phyloP scores from a whole-genome alignment of 2,113 vertebrate genomes.

The Arothron firmamentum region DNA sequence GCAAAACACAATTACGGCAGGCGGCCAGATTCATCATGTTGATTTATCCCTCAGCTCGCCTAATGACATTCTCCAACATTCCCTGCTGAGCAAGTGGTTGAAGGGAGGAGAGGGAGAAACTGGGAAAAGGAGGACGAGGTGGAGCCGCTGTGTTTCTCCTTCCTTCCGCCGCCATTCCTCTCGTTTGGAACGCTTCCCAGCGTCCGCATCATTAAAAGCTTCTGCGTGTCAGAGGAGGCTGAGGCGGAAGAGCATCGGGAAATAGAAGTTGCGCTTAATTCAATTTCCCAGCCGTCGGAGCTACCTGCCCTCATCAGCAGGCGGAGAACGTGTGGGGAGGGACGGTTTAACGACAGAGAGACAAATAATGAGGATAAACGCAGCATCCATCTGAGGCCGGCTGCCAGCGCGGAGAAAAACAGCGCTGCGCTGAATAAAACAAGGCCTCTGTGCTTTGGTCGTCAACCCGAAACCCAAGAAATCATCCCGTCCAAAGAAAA shows the following conservation, averaged over 20 bases:
- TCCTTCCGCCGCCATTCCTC: slow-evolving; percentile 64
- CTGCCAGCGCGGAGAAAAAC: slow-evolving; percentile 26
- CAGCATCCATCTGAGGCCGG: slow-evolving; percentile 28
- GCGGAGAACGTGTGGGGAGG: slow-evolving; percentile 40
- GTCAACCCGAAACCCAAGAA: slow-evolving; percentile 11
- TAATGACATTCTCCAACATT: slow-evolving; percentile 70
- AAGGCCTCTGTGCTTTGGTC: slow-evolving; percentile 13
- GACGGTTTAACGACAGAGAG: slow-evolving; percentile 36
- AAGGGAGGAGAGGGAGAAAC: slow-evolving; percentile 15
- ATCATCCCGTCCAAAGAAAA: not conserved
- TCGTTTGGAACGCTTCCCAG: slow-evolving; percentile 68
- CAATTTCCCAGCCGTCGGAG: slow-evolving; percentile 57
- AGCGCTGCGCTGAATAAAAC: slow-evolving; percentile 15
- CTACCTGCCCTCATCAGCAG: slow-evolving; percentile 48
- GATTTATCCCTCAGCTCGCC: slow-evolving; percentile 65
- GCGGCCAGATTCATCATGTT: slow-evolving; percentile 65
- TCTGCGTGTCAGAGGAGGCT: slow-evolving; percentile 42
- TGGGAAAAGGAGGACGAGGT: slow-evolving; percentile 44
- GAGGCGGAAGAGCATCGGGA: slow-evolving; percentile 19
- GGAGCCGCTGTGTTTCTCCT: slow-evolving; percentile 25
- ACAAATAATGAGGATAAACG: slow-evolving; percentile 62
- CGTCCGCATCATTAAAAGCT: slow-evolving; percentile 70
- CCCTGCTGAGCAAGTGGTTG: slow-evolving; percentile 46
- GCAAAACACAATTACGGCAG: slow-evolving; percentile 68
- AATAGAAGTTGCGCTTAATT: slow-evolving; percentile 52